Evolutionary conservation across 2,888 invertebrate genomes (phyloP), one percentile per base, ranked within the genome.

Genomic region (Phalera bucephala): DNA sequence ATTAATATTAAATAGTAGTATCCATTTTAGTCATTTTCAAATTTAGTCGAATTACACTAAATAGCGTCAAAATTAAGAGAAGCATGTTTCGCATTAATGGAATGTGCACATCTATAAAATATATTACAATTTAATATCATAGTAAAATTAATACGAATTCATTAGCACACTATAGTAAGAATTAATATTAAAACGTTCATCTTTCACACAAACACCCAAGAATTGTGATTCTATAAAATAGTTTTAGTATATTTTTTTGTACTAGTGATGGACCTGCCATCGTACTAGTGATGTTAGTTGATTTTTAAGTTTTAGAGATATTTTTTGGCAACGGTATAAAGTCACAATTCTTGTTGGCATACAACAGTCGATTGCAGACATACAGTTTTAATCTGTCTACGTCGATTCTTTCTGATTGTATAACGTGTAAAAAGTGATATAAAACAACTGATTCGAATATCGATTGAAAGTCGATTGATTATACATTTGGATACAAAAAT

Each of bases 161-260:
- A 88, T 88, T 89, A 89, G 88, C 86, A 89, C 89, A 80, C 88
- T 89, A 88, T 65, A 78, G 69, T 83, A 84, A 82, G 56, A 79
- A 83, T 85, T 87, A 86, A 80, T 83, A 77, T 67, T 82, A 78
- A 80, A 82, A 74, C 72, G 59, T 80, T 70, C 72, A 62, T 63
- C 79, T 68, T 63, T 63, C 80, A 78, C 45, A 41, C 65, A 49
- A 30, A 43, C 44, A 45, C 38, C 64, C 79, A 75, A 75, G 72
- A 76, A 64, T 70, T 82, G 77, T 73, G 68, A 80, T 75, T 78
- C 72, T 64, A 67, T 63, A 37, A 46, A 36, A 44, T 36, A 45
- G 12, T 15, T 26, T 38, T 38, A 22, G 20, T 32, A 41, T 40
- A 41, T 41, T 4, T 47, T 47, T 33, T 28, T 15, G 12, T 30